These are phyloP conservation scores for Sciurus niger DNA, from an alignment of 2,113 vertebrate genomes.

Conservation along the genomic window DNA sequence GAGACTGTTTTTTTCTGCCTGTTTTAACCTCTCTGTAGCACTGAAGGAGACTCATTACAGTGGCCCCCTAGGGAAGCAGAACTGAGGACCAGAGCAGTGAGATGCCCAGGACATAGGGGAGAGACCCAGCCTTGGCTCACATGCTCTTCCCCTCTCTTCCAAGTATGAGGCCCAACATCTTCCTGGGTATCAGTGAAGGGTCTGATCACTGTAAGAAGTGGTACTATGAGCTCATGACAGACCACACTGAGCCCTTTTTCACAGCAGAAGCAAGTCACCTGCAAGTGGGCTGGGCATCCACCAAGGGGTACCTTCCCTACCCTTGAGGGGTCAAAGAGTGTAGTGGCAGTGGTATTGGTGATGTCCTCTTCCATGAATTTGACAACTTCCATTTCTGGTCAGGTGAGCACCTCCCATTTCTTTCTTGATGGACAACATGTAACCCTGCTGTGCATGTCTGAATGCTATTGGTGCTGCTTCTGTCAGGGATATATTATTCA, in stretches of 20 bases:
- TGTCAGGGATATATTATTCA: no score
- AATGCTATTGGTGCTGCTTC: no score
- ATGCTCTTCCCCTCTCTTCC: slow-evolving; percentile 39
- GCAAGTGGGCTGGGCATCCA: slow-evolving; percentile 85
- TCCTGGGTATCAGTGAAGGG: slow-evolving; percentile 95
- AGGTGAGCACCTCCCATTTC: no score
- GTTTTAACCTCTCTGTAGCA: background rate
- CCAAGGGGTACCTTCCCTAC: no score
- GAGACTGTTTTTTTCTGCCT: background rate
- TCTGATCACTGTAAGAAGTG: slow-evolving; percentile 85
- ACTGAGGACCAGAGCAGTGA: background rate
- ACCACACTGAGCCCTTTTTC: slow-evolving; percentile 94
- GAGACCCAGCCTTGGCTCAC: background rate
- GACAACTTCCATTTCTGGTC: no score
- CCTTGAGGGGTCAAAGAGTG: no score
- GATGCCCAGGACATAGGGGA: background rate
- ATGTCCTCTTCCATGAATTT: no score
- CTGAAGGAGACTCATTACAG: background rate
- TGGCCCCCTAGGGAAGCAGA: background rate
- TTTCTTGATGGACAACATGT: no score
- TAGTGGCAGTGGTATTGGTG: no score
- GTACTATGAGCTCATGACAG: slow-evolving; percentile 98
- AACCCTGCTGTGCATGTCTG: no score
- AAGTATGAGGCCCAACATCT: slow-evolving; percentile 98
- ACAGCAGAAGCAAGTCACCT: slow-evolving; percentile 96